Evolutionary conservation across 2,888 invertebrate species (phyloP).

Genomic region (Candidula unifasciata): DNA sequence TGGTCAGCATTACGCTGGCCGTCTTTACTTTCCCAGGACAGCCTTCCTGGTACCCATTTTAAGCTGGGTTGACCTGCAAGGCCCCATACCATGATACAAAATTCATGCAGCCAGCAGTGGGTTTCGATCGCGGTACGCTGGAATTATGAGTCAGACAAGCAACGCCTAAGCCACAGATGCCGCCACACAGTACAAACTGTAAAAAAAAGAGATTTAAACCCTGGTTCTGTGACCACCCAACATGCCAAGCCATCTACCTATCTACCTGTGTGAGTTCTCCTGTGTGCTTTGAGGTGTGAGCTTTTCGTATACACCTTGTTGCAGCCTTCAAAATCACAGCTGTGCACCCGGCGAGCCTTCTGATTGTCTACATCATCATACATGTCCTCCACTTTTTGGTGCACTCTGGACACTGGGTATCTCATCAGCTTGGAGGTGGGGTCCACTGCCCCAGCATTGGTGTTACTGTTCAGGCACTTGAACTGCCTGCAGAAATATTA

Average conservation of each 20-base stretch:
- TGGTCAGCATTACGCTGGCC: too few relatives aligned
- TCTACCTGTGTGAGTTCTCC: slow-evolving; percentile 81
- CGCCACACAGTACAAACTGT: too few relatives aligned
- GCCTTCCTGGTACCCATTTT: too few relatives aligned
- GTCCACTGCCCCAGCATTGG: slow-evolving; percentile 2
- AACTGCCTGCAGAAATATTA: slow-evolving; percentile 27
- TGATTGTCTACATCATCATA: slow-evolving; percentile 58
- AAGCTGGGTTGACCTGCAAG: too few relatives aligned
- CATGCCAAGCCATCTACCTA: not conserved
- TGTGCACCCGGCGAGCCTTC: slow-evolving; percentile 71
- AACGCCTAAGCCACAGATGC: too few relatives aligned
- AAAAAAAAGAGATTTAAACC: too few relatives aligned
- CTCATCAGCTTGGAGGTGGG: slow-evolving; percentile 16
- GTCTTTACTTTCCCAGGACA: too few relatives aligned
- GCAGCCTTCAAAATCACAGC: slow-evolving; percentile 79
- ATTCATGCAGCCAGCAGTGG: too few relatives aligned
- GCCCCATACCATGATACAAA: too few relatives aligned
- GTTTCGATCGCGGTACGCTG: too few relatives aligned
- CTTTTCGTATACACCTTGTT: slow-evolving; percentile 83
- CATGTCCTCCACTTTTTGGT: slow-evolving; percentile 40
- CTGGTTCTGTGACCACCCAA: too few relatives aligned
- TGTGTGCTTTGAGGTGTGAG: slow-evolving; percentile 82
- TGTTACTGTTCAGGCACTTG: slow-evolving; percentile 39
- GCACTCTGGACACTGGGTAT: slow-evolving; percentile 15
- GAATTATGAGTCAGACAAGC: too few relatives aligned